Conservation (phyloP, 2,797 vertebrate species). For the Melanotaenia trifasciata region DNA sequence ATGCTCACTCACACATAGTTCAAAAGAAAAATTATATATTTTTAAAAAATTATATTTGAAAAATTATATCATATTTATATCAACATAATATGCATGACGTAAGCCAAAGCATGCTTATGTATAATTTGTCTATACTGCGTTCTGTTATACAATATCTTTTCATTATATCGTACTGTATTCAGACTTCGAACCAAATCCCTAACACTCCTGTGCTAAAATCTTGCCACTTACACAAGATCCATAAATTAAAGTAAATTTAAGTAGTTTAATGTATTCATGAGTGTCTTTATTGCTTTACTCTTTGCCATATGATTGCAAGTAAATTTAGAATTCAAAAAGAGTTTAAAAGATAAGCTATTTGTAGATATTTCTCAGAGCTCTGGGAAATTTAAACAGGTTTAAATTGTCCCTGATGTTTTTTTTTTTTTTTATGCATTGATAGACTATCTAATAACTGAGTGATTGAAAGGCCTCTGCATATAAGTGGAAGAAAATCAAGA, state of each 20-base stretch:
- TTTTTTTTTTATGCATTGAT: not conserved
- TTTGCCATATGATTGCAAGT: not conserved
- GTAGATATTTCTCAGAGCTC: not conserved
- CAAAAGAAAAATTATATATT: no score
- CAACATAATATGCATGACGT: no score
- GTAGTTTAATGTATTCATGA: not conserved
- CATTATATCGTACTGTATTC: no score
- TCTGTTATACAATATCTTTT: no score
- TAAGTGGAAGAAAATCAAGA: constrained; percentile 30
- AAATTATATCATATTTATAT: no score
- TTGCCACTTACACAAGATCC: not conserved
- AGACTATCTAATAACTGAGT: constrained; percentile 3
- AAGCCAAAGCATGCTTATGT: no score
- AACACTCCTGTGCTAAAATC: no score
- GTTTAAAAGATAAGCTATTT: not conserved
- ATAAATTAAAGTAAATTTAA: no score
- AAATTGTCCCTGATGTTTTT: not conserved
- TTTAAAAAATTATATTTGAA: no score
- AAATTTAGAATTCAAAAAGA: not conserved
- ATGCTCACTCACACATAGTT: no score
- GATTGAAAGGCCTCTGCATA: constrained; percentile 13
- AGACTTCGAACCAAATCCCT: no score
- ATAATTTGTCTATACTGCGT: no score
- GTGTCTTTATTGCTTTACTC: not conserved
- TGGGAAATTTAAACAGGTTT: not conserved